Percentiles rank a stretch among this genome's conserved stretches.
Evolutionary conservation across 2,888 invertebrate genomes (phyloP).

Genomic region (Meganola albula): DNA sequence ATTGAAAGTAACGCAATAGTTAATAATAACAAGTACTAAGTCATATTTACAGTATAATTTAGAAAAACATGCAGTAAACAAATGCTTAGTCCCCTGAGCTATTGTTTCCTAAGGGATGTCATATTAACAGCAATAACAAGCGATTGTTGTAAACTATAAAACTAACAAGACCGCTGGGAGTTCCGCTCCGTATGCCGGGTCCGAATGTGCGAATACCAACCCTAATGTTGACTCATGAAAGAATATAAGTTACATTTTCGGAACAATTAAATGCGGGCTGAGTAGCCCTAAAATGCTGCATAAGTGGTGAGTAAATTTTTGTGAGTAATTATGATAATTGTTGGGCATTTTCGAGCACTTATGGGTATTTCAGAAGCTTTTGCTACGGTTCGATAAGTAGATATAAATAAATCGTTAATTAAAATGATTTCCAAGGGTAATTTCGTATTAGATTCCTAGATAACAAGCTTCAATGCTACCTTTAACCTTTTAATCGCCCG

Average conservation of each 20-base stretch:
- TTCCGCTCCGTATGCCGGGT: constrained; percentile 2
- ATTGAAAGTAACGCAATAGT: no score
- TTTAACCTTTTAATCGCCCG: no score
- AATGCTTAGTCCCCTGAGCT: constrained; percentile 5
- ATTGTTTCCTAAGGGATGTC: constrained; percentile 31
- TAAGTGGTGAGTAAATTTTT: no score
- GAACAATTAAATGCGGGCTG: constrained; percentile 13
- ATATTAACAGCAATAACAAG: constrained; percentile 53
- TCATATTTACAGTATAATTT: not conserved
- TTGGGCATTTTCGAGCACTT: no score
- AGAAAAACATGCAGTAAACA: not conserved
- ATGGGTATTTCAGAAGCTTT: no score
- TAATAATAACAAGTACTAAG: no score
- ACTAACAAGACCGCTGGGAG: constrained; percentile 48
- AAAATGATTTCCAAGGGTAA: no score
- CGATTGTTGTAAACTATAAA: constrained; percentile 42
- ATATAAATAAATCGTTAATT: no score
- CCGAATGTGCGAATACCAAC: constrained; percentile 7
- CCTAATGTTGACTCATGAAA: constrained; percentile 11
- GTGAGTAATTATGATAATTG: no score
- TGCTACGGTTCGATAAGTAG: no score
- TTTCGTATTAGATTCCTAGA: no score
- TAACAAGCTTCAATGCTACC: no score
- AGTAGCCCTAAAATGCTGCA: constrained; percentile 24
- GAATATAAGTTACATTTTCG: constrained; percentile 12